Conservation (phyloP, 2,888 invertebrate genomes). For the Tiliacea citrago region DNA sequence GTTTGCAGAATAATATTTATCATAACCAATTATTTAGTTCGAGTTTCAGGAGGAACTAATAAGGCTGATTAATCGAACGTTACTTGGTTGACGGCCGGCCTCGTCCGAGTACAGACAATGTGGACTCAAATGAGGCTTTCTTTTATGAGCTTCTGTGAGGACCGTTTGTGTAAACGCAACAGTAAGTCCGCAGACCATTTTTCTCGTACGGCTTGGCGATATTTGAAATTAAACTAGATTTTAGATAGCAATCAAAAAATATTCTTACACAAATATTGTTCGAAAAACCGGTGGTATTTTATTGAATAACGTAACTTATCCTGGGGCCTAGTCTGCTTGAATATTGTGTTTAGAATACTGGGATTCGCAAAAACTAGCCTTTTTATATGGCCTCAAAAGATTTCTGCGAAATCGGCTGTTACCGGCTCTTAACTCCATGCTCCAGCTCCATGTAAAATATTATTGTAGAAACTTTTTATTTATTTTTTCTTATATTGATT, state of each 20-base stretch:
- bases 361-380: not conserved
- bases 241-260: too few relatives aligned
- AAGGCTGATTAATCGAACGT: constrained; percentile 72
- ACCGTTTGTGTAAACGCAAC: not conserved
- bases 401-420: not conserved
- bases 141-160: constrained; percentile 20
- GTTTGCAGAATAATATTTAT: constrained; percentile 76
- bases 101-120: constrained; percentile 54
- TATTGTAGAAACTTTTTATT: not conserved
- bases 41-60: constrained; percentile 72
- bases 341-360: not conserved
- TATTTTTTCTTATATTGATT: too few relatives aligned
- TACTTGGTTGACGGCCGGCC: constrained; percentile 51
- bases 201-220: too few relatives aligned
- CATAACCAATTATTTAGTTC: constrained; percentile 80
- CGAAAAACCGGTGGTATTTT: not conserved
- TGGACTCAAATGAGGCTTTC: constrained; percentile 17
- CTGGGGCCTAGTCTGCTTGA: not conserved
- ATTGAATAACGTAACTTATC: not conserved
- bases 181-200: not conserved
- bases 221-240: not conserved
- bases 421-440: not conserved
- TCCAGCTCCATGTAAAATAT: not conserved
- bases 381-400: not conserved
- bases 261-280: not conserved